A percentile compares a stretch with the other conserved stretches of the same genome.
Evolutionary conservation across 2,888 invertebrate species (phyloP).

Genomic region (Tachina grossa): DNA sequence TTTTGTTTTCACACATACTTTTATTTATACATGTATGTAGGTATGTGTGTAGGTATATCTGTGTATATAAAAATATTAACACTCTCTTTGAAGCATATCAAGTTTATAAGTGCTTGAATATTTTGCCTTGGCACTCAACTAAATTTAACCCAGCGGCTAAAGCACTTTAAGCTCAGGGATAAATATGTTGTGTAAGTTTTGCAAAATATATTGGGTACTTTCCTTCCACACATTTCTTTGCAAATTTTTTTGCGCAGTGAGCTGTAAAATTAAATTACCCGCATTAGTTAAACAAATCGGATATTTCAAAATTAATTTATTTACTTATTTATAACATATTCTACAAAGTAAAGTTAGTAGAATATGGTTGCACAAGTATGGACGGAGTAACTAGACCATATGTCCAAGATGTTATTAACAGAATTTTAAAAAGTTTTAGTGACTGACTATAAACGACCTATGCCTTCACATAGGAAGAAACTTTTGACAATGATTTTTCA

Average conservation of each 20-base stretch:
- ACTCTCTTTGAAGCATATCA: slow-evolving; percentile 34
- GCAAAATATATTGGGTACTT: slow-evolving; percentile 34
- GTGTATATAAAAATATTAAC: slow-evolving; percentile 30
- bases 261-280: background rate
- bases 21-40: background rate
- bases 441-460: too few relatives aligned
- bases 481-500: too few relatives aligned
- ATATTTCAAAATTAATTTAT: background rate
- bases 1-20: background rate
- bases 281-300: background rate
- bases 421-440: too few relatives aligned
- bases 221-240: slow-evolving; percentile 6
- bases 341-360: too few relatives aligned
- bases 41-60: too few relatives aligned
- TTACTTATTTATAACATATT: too few relatives aligned
- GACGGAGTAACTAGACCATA: too few relatives aligned
- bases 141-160: slow-evolving; percentile 46
- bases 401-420: too few relatives aligned
- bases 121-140: slow-evolving; percentile 72
- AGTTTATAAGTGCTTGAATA: slow-evolving; percentile 64
- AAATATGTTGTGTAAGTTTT: background rate
- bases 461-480: too few relatives aligned
- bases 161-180: slow-evolving; percentile 44
- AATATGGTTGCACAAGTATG: too few relatives aligned
- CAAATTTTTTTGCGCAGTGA: background rate